Conservation (phyloP, 2,113 vertebrate genomes). For the Papio anubis region DNA sequence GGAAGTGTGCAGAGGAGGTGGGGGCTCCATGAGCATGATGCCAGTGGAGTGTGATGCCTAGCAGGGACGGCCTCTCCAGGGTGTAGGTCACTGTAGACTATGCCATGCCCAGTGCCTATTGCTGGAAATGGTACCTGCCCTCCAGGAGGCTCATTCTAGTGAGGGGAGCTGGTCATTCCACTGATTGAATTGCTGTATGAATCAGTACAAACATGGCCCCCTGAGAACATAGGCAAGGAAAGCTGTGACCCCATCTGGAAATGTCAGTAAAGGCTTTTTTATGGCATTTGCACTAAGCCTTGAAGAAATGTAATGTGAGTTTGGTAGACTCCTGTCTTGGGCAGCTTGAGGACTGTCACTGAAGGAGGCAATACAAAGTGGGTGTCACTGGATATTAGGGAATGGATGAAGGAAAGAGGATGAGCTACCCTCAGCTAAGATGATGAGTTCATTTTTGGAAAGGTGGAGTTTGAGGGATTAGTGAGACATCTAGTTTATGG, state of each 20-base stretch:
- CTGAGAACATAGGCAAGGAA: not conserved
- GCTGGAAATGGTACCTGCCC: not conserved
- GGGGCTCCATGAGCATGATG: not conserved
- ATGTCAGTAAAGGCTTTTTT: not conserved
- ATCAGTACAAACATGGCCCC: accelerated
- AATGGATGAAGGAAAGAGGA: not conserved
- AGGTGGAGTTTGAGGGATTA: not conserved
- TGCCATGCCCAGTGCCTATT: not conserved
- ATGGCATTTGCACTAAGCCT: not conserved
- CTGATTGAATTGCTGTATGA: not conserved
- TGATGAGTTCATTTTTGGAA: not conserved
- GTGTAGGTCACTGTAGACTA: not conserved
- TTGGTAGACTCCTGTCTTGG: not conserved
- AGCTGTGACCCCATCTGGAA: not conserved
- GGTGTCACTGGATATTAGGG: not conserved
- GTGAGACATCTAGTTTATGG: not conserved
- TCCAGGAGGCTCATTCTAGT: not conserved
- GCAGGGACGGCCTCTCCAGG: not conserved
- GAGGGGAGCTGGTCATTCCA: accelerated
- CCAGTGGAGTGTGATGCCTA: not conserved
- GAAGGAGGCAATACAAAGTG: accelerated
- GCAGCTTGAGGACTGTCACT: not conserved
- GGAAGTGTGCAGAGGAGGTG: not conserved
- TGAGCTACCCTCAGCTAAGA: not conserved
- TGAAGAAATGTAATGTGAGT: not conserved